These are phyloP conservation scores for Amphiprion percula DNA, from an alignment of 2,113 vertebrate genomes.

Conservation along the genomic window DNA sequence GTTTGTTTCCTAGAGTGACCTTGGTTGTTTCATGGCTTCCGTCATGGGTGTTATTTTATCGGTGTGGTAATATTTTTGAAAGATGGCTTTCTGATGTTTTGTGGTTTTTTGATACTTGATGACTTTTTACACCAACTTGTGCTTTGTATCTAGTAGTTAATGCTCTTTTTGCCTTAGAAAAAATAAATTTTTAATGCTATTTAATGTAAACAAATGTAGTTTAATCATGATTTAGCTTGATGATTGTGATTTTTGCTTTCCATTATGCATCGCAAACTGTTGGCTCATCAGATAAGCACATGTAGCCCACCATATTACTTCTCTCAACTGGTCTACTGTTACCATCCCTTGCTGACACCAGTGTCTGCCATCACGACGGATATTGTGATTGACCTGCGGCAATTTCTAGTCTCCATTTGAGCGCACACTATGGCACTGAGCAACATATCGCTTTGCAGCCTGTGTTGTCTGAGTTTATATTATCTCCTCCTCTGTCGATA, in stretches of 20 bases:
- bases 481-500: conserved; percentile 75
- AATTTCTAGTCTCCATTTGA: conserved; percentile 67
- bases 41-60: conserved; percentile 41
- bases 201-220: conserved; percentile 23
- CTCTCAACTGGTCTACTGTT: conserved; percentile 73
- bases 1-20: conserved; percentile 47
- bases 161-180: conserved; percentile 37
- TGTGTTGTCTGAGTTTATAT: conserved; percentile 75
- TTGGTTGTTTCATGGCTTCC: conserved; percentile 39
- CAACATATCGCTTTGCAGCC: conserved; percentile 63
- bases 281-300: conserved; percentile 67
- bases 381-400: conserved; percentile 76
- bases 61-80: conserved; percentile 46
- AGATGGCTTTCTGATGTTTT: conserved; percentile 29
- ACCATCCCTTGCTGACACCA: conserved; percentile 67
- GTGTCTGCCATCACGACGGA: conserved; percentile 56
- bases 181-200: conserved; percentile 27
- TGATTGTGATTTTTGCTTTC: conserved; percentile 28
- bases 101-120: conserved; percentile 11
- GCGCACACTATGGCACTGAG: conserved; percentile 47
- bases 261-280: conserved; percentile 27
- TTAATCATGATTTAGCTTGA: conserved; percentile 24
- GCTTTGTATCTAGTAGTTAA: conserved; percentile 5
- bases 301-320: conserved; percentile 52
- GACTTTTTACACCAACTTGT: conserved; percentile 7